Evolutionary conservation across 2,797 vertebrate genomes (phyloP), one percentile per base, ranked within the genome.

Genomic region (Anomalospiza imberbis): DNA sequence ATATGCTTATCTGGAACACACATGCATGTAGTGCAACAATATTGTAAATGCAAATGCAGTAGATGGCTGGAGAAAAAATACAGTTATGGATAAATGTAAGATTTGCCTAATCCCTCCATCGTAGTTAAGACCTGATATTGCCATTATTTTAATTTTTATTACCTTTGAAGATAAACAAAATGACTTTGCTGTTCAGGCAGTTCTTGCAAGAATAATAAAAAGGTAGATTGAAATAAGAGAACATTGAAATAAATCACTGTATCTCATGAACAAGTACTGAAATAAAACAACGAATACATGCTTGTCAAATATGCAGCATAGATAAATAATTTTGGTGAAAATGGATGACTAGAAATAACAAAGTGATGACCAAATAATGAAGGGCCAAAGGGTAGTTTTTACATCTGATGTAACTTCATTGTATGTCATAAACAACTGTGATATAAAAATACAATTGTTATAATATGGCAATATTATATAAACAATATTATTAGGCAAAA

Each of bases 351-450:
- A 78, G 92, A 72, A 96, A 88, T 89, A 97, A 96, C 93, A 97
- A 96, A 97, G 90, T 95, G 78, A 88, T 96, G 80, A 94, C 96
- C 96, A 98, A 97, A 97, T 98, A 98, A 98, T 97, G 95, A 97
- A 93, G 82, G 97, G 96, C 97, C 98, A 98, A 98, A 97, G 97
- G 96, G 91, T 97, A 96, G 95, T 94, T 97, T 97, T 98, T 95
- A 98, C 95, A 96, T 98, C 96, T 97, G 97, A 98, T 95, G 97
- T 91, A 97, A 96, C 93, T 97, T 97, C 95, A 97, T 97, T 98
- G 95, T 94, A 94, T 96, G 96, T 97, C 71, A 47, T 97, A 97
- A 95, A 96, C 97, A 97, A 98, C 98, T 97, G 95, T 97, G 97
- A 97, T 38, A 36, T 28, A 36, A 58, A 58, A 36, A 36, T 18